Evolutionary conservation across 2,797 vertebrate species (phyloP).

Genomic region (Ficedula albicollis): DNA sequence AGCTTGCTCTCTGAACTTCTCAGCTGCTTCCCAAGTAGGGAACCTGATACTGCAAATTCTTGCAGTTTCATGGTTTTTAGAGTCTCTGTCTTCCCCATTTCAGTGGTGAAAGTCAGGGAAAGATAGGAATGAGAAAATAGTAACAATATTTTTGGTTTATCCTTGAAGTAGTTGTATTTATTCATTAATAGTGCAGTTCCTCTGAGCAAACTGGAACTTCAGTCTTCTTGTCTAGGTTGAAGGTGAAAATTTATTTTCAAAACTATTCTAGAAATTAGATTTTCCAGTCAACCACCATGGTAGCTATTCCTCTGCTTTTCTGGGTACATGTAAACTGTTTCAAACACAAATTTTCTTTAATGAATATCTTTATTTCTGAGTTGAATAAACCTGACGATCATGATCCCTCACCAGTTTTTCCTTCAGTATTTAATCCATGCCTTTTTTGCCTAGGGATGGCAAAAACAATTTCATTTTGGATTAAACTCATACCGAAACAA

Average conservation of each 20-base stretch:
- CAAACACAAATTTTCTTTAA: not conserved
- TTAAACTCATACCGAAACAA: constrained; percentile 2
- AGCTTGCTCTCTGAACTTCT: not conserved
- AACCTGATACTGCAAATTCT: not conserved
- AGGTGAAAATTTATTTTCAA: not conserved
- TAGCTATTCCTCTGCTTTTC: not conserved
- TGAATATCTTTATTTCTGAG: not conserved
- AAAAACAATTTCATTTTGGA: not conserved
- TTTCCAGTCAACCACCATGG: not conserved
- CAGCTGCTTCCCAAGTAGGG: not conserved
- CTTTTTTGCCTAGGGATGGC: not conserved
- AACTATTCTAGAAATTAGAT: not conserved
- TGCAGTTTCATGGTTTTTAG: not conserved
- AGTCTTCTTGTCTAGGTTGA: not conserved
- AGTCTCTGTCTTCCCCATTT: not conserved
- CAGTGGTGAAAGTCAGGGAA: not conserved
- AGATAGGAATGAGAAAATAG: not conserved
- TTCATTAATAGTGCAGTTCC: not conserved
- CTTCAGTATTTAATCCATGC: not conserved
- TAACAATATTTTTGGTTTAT: not conserved
- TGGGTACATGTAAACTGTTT: not conserved
- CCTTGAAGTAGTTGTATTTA: not conserved
- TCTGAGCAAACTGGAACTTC: not conserved
- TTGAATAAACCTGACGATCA: not conserved
- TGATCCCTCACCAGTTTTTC: not conserved